Percentiles rank a stretch among this genome's conserved stretches.
phyloP scores from a whole-genome alignment of 2,888 invertebrate species.

The Heteropelma amictum region DNA sequence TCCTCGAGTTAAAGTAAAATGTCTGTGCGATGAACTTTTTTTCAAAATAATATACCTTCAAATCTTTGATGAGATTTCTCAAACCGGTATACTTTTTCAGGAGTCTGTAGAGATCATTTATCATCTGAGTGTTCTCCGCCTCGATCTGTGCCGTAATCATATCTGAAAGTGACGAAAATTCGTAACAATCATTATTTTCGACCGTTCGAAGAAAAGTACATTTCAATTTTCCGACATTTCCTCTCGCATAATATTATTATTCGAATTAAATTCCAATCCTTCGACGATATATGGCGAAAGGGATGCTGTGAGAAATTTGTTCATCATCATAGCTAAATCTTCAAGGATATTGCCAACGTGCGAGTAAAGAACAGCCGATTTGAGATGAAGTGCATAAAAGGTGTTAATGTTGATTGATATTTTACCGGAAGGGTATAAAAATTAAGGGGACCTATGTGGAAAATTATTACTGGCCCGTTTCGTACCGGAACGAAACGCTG shows the following conservation, averaged over 20 bases:
- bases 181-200: not conserved
- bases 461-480: conserved; percentile 25
- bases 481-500: conserved; percentile 4
- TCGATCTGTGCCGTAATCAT: conserved; percentile 96
- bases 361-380: too few species aligned
- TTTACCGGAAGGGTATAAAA: conserved; percentile 15
- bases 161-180: conserved; percentile 82
- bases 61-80: conserved; percentile 90
- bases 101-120: conserved; percentile 94
- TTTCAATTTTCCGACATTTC: not conserved
- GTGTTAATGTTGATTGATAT: conserved; percentile 25
- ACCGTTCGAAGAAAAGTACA: not conserved
- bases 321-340: too few species aligned
- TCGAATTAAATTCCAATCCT: not conserved
- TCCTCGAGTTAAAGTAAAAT: not conserved
- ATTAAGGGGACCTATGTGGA: conserved; percentile 7
- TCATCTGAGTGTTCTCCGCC: conserved; percentile 95
- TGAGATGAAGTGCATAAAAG: conserved; percentile 13
- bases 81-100: conserved; percentile 95
- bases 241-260: not conserved
- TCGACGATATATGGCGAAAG: not conserved
- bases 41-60: conserved; percentile 81
- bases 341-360: too few species aligned
- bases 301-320: too few species aligned
- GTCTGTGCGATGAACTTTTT: not conserved